Evolutionary conservation across 2,797 vertebrate genomes (phyloP).

Genomic region (Poeciliopsis infans): DNA sequence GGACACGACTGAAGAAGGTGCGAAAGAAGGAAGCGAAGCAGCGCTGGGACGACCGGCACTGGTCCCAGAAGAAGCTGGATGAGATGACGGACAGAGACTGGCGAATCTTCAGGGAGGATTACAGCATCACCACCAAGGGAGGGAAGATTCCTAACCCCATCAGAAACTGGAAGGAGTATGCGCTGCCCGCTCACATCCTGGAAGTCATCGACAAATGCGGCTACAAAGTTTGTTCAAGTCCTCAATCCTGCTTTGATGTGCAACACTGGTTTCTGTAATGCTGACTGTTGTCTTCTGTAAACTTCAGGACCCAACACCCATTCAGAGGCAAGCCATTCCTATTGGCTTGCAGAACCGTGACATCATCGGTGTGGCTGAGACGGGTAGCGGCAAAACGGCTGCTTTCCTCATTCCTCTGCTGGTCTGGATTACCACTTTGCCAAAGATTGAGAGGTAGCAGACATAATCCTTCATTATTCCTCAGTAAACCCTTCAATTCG

Average conservation of each 20-base stretch:
- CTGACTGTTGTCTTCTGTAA: background rate
- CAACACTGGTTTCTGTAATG: background rate
- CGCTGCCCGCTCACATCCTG: conserved; percentile 91
- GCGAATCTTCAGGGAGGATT: conserved; percentile 97
- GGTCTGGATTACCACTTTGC: conserved; percentile 98
- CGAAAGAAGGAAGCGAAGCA: conserved; percentile 98
- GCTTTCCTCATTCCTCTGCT: conserved; percentile 96
- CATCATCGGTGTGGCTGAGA: conserved; percentile 98
- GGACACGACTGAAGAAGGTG: conserved; percentile 91
- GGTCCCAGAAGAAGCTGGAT: conserved; percentile 99
- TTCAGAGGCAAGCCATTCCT: conserved; percentile 98
- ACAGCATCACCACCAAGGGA: conserved; percentile 99
- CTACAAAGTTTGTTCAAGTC: conserved; percentile 86
- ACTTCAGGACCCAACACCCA: conserved; percentile 92
- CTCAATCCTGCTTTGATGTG: background rate
- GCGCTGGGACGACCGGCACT: conserved; percentile 97
- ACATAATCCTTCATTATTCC: background rate
- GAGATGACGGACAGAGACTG: conserved; percentile 99
- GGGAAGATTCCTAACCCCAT: conserved; percentile 99
- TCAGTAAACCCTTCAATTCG: background rate
- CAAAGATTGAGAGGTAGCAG: conserved; percentile 93
- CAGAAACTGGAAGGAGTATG: conserved; percentile 97
- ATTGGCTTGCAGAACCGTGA: conserved; percentile 98
- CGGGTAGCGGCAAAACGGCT: conserved; percentile 96
- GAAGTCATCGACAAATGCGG: conserved; percentile 98